Evolutionary conservation across 2,797 vertebrate genomes (phyloP).

Genomic region (Cottoperca gobio): DNA sequence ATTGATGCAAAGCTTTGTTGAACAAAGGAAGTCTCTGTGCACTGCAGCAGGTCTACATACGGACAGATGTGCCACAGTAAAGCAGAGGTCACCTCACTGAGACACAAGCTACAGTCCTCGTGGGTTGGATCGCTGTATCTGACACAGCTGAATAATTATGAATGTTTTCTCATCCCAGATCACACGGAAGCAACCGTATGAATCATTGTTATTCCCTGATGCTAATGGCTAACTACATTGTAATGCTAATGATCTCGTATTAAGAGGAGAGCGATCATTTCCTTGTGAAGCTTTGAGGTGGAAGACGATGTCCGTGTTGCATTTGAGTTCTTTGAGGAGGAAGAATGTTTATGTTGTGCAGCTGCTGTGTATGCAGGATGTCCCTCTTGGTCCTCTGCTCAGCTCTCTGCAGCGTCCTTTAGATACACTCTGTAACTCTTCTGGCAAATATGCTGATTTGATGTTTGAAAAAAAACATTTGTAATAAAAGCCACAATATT

Average conservation of each 20-base stretch:
- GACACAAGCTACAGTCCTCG: conserved; percentile 33
- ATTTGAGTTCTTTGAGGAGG: conserved; percentile 55
- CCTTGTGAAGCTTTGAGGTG: conserved; percentile 75
- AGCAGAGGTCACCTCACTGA: conserved; percentile 64
- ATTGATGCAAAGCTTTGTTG: conserved; percentile 55
- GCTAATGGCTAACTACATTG: conserved; percentile 62
- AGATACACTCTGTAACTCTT: background rate
- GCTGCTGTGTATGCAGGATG: conserved; percentile 59
- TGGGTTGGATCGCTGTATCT: conserved; percentile 43
- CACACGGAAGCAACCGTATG: conserved; percentile 50
- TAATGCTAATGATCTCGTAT: conserved; percentile 60
- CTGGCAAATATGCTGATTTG: background rate
- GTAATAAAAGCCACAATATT: background rate
- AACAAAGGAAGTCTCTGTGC: conserved; percentile 69
- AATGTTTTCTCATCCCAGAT: conserved; percentile 34
- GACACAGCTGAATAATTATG: conserved; percentile 60
- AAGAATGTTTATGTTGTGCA: conserved; percentile 48
- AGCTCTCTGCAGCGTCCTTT: conserved; percentile 28
- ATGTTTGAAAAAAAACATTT: conserved; percentile 8
- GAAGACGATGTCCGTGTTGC: conserved; percentile 69
- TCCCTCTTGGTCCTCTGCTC: conserved; percentile 53
- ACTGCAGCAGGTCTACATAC: conserved; percentile 50
- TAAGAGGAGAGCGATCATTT: conserved; percentile 68
- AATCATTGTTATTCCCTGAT: conserved; percentile 60
- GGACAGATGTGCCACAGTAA: conserved; percentile 51